These are phyloP conservation scores for silkworm (Bombyx mori) DNA, from an alignment of 1,140 invertebrate genomes.

Conservation along the genomic window DNA sequence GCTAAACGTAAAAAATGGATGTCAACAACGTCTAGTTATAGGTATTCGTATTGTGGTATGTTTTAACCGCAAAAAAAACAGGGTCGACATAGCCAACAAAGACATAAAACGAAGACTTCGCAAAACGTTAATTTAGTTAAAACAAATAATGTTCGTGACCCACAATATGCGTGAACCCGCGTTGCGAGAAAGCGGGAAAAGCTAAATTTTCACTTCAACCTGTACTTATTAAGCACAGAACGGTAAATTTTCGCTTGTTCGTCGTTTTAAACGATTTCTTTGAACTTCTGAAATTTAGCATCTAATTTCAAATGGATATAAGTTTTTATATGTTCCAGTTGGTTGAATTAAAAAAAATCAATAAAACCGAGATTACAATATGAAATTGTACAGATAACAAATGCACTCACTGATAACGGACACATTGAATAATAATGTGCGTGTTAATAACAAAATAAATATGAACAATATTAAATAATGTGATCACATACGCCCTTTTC, in stretches of 20 bases:
- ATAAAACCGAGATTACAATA: no score
- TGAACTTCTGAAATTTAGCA: no score
- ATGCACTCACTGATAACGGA: no score
- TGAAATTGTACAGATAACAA: no score
- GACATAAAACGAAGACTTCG: conserved; percentile 41
- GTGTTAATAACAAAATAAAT: no score
- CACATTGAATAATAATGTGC: no score
- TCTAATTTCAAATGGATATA: no score
- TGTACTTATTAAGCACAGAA: conserved; percentile 12
- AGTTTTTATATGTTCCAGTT: background rate
- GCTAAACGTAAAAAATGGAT: conserved; percentile 33
- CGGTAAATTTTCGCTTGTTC: conserved; percentile 1
- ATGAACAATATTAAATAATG: no score
- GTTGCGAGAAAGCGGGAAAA: conserved; percentile 38
- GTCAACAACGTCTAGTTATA: background rate
- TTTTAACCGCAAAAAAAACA: conserved; percentile 52
- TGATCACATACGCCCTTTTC: no score
- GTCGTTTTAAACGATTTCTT: background rate
- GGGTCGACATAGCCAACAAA: conserved; percentile 33
- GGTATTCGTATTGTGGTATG: conserved; percentile 11
- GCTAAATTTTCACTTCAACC: conserved; percentile 29
- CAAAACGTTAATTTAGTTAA: conserved; percentile 44
- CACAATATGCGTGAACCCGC: conserved; percentile 22
- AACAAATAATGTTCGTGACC: conserved; percentile 38
- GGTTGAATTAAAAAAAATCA: no score